These are phyloP conservation scores for Alviniconcha strummeri DNA, from an alignment of 2,888 invertebrate species.

Conservation along the genomic window DNA sequence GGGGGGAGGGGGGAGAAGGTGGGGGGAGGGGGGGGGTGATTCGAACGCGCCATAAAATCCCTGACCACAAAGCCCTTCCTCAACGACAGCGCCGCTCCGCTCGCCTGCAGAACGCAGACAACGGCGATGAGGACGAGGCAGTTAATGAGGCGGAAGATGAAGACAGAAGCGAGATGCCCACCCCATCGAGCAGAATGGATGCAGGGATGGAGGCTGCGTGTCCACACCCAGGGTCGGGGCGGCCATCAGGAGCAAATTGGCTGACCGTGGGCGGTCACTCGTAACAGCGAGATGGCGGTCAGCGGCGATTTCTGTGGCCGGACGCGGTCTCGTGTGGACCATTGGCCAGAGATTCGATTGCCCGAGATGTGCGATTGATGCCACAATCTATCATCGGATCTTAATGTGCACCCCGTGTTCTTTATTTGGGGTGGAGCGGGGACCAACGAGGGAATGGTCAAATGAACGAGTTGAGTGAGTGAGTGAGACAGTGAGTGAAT, in stretches of 20 bases:
- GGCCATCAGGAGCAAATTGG: constrained; percentile 4
- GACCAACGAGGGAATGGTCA: no score
- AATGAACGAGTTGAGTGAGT: no score
- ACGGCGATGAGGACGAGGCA: neutral
- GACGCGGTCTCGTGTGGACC: no score
- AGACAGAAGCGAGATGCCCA: constrained; percentile 9
- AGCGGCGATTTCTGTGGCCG: no score
- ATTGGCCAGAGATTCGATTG: no score
- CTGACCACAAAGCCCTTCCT: neutral
- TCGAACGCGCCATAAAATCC: neutral
- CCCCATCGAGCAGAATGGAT: neutral
- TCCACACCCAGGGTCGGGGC: neutral
- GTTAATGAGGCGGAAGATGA: constrained; percentile 19
- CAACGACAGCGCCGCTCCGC: constrained; percentile 22
- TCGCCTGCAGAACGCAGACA: neutral
- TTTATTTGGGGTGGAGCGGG: no score
- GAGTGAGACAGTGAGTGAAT: no score
- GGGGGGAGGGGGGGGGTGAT: no score
- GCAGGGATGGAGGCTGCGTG: neutral
- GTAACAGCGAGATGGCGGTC: neutral
- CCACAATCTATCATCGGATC: no score
- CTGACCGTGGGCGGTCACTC: constrained; percentile 11
- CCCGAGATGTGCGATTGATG: no score
- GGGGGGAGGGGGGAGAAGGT: no score
- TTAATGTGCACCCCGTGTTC: no score